Evolutionary conservation across 2,888 invertebrate species (phyloP), one percentile per base, ranked within the genome.

Genomic region (Xestia sexstrigata): DNA sequence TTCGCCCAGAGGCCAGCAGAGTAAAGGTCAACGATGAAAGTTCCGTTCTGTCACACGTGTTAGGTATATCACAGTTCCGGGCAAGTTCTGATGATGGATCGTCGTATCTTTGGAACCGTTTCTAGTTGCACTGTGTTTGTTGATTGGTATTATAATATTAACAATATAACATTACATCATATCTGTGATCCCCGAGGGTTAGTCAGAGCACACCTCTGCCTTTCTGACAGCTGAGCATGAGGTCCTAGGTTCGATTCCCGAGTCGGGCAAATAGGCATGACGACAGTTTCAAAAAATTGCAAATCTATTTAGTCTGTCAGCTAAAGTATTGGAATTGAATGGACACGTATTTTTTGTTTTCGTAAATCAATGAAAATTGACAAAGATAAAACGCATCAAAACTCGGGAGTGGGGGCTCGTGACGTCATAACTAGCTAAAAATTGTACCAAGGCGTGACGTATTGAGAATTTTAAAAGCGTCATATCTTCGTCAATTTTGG

Each of bases 11-110:
- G 91, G 88, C 86, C 85, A 77, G 68, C 79, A 83, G 87, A 81
- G 74, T 87, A 93, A 94, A 93, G 93, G 94, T 93, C 92, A 93
- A 90, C 89, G 90, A 90, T 88, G 92, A 94, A 93, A 93, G 90
- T 89, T 90, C 88, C 89, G 88, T 88, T 88, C 86, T 88, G 80
- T 81, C 78, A 74, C 77, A 76, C 65, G 68, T 68, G 79, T 77
- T 63, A 75, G 77, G 70, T 70, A 84, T 76, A 80, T 62, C 83
- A 80, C 67, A 66, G 78, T 68, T 87, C 87, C 79, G 87, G 74
- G 65, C 47, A 8, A 66, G 77, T 66, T 77, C 49, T 9, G 68
- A 80, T 86, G 82, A 89, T 88, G 66, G 74, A 88, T 88, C 42
- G 75, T 39, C 23, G 72, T 71, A 3, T 69, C 72, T 76, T 39